Percentiles rank a stretch among this genome's conserved stretches.
Conservation (phyloP, 35 echinoderm and acorn worm species). For the Hemicentrotus pulcherrimus region DNA sequence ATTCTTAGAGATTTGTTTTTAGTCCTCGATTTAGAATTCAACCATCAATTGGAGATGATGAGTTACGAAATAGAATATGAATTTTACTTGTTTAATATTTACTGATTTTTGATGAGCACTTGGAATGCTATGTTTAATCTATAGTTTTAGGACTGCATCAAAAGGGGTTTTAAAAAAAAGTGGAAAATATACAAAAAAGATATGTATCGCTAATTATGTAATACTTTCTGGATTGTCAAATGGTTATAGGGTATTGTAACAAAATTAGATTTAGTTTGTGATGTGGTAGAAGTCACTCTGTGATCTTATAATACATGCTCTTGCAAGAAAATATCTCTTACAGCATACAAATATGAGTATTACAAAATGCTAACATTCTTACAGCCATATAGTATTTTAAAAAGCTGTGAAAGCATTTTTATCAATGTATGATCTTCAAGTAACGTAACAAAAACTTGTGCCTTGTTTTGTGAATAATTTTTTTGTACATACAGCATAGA, state of each 20-base stretch:
- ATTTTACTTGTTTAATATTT: no score
- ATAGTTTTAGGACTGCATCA: no score
- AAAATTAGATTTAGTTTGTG: not conserved
- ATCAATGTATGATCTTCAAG: not conserved
- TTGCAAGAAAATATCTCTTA: not conserved
- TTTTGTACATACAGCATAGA: constrained; percentile 13
- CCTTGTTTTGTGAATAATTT: not conserved
- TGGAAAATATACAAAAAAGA: no score
- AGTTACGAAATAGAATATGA: no score
- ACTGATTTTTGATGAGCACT: no score
- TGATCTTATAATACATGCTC: not conserved
- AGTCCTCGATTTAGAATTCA: no score
- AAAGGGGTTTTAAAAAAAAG: no score
- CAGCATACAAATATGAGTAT: not conserved
- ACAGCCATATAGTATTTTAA: not conserved
- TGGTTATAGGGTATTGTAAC: not conserved
- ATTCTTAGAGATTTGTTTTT: no score
- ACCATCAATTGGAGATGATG: no score
- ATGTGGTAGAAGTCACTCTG: not conserved
- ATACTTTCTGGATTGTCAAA: no score
- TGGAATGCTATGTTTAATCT: no score
- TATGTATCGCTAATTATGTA: no score
- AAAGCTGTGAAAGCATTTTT: not conserved
- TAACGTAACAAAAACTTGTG: not conserved
- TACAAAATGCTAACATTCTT: not conserved